Conservation (phyloP, 1,140 invertebrate species). For the Anastrepha obliqua region DNA sequence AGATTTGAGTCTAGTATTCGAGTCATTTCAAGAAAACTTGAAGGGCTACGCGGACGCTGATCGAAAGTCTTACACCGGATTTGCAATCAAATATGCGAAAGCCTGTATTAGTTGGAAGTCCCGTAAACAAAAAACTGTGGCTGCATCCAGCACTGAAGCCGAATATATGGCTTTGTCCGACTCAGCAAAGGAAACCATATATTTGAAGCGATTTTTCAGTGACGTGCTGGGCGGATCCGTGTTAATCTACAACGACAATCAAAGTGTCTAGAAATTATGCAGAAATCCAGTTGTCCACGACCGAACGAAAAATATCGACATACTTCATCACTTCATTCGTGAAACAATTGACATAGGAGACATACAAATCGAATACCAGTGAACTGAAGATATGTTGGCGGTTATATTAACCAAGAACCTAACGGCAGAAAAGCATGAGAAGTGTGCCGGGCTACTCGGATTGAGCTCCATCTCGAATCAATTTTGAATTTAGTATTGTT, state of each 20-base stretch:
- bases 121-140: slow-evolving; percentile 68
- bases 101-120: slow-evolving; percentile 59
- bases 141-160: slow-evolving; percentile 72
- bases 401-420: too few species aligned
- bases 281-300: too few species aligned
- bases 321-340: slow-evolving; percentile 11
- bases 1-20: too few species aligned
- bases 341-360: neutral
- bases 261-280: neutral
- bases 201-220: neutral
- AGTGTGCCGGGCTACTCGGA: too few species aligned
- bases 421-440: too few species aligned
- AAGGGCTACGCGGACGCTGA: too few species aligned
- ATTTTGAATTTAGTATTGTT: too few species aligned
- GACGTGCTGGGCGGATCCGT: neutral
- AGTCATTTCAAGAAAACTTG: too few species aligned
- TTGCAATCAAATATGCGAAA: too few species aligned
- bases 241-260: slow-evolving; percentile 38
- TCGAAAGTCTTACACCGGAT: too few species aligned
- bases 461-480: too few species aligned
- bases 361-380: neutral
- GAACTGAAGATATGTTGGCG: too few species aligned
- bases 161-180: slow-evolving; percentile 72
- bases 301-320: slow-evolving; percentile 19
- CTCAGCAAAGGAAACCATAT: neutral